Base-by-base conservation (phyloP, 2,113 vertebrate genomes). In the Collichthys lucidus region DNA sequence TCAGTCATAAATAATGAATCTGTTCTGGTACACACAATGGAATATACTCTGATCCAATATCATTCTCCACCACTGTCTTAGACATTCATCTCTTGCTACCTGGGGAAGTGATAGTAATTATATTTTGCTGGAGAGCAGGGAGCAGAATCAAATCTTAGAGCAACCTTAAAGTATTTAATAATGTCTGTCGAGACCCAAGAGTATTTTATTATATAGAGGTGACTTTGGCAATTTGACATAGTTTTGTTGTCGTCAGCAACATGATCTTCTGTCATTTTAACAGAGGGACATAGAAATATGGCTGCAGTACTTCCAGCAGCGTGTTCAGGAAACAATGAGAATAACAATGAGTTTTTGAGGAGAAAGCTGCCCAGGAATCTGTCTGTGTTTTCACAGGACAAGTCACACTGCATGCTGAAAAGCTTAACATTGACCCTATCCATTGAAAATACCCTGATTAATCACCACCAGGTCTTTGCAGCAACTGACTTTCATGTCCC, bases 31-130 rank as follows among this genome's bases (percentile, higher is more conserved):
- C n/a, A 63, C 8, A 53, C 63, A 16, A n/a, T 8, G 56, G 50
- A 74, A 79, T 82, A 62, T 52, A 31, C 61, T 57, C 42, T 56
- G 64, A 44, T 83, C 61, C 52, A 75, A 76, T 77, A 64, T 67
- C 63, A 74, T 50, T 59, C 61, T 75, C 11, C 40, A 55, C 17
- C 47, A 59, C 47, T 74, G 46, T 89, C 73, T 67, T 31, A 46
- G 62, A 79, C 61, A 46, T 84, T 84, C 44, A 79, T 92, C 71
- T 83, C 68, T 62, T n/a, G 24, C 79, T 49, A 74, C 82, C 89
- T 73, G 56, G 60, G 86, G 82, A 77, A 77, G 50, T 83, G 76
- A 76, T 82, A 9, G 78, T 88, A 88, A 90, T 90, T 77, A 83
- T 83, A 72, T 88, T 86, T 84, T 52, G 62, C 67, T 49, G 60